Evolutionary conservation across 2,797 vertebrate species (phyloP).

Genomic region (Synaphobranchus kaupii): DNA sequence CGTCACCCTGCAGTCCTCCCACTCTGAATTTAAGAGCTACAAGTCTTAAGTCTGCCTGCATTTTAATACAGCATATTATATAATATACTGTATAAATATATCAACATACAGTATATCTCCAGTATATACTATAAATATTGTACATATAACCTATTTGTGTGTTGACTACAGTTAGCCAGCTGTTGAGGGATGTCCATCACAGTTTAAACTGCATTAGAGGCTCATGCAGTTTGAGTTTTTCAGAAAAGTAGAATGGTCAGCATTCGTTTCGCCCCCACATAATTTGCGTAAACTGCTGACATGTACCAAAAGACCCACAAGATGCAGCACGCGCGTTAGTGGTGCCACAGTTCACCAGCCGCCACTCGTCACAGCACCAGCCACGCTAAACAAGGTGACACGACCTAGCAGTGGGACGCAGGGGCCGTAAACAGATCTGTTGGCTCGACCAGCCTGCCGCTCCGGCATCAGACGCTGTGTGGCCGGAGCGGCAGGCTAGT

Average conservation of each 20-base stretch:
- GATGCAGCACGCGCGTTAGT: too few relatives aligned
- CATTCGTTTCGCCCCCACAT: not conserved
- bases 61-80: too few relatives aligned
- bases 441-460: too few relatives aligned
- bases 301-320: too few relatives aligned
- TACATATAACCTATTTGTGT: slow-evolving; percentile 33
- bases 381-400: too few relatives aligned
- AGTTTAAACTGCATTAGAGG: not conserved
- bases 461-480: not conserved
- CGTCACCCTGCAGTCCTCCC: slow-evolving; percentile 23
- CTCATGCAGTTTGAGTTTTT: not conserved
- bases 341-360: too few relatives aligned
- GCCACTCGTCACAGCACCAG: too few relatives aligned
- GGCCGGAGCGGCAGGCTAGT: slow-evolving; percentile 51
- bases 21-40: slow-evolving; percentile 21
- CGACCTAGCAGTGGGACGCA: too few relatives aligned
- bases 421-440: too few relatives aligned
- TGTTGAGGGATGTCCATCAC: slow-evolving; percentile 21
- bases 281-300: not conserved
- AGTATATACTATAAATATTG: too few relatives aligned
- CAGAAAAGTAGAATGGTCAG: not conserved
- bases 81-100: too few relatives aligned
- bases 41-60: not conserved
- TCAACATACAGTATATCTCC: too few relatives aligned
- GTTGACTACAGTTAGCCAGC: not conserved